Evolutionary conservation across 2,888 invertebrate species (phyloP).

Genomic region (Oligia strigilis): DNA sequence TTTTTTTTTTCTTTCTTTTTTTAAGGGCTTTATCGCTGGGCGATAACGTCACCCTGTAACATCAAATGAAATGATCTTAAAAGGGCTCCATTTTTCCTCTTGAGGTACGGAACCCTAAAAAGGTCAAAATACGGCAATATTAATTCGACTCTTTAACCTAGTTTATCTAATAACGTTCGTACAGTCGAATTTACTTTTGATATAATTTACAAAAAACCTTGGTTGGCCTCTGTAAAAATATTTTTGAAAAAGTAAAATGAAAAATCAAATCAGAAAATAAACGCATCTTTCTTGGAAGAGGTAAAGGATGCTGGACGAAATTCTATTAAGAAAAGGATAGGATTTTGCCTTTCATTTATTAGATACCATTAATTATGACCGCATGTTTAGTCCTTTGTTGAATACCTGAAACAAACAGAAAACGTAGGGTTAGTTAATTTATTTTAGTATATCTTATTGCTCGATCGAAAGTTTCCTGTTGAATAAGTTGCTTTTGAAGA

Average conservation of each 20-base stretch:
- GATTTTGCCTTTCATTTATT: conserved; percentile 40
- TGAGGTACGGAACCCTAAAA: too few relatives aligned
- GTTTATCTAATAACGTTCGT: conserved; percentile 33
- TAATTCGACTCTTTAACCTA: conserved; percentile 9
- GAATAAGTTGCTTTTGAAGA: too few relatives aligned
- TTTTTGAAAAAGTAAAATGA: conserved; percentile 51
- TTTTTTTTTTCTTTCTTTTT: too few relatives aligned
- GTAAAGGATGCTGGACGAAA: conserved; percentile 45
- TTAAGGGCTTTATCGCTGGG: too few relatives aligned
- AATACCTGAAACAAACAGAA: conserved; percentile 66
- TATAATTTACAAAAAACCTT: conserved; percentile 35
- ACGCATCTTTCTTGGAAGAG: conserved; percentile 36
- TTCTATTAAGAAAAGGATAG: conserved; percentile 44
- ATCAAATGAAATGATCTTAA: too few relatives aligned
- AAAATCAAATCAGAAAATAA: conserved; percentile 53
- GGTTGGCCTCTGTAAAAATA: conserved; percentile 51
- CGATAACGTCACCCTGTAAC: too few relatives aligned
- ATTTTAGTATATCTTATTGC: background rate
- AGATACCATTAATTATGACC: conserved; percentile 37
- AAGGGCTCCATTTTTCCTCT: too few relatives aligned
- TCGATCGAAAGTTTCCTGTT: background rate
- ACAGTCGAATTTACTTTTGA: conserved; percentile 34
- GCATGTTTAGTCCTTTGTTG: conserved; percentile 51
- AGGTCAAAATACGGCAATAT: conserved; percentile 1
- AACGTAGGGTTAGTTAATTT: conserved; percentile 41